Evolutionary conservation across 2,888 invertebrate genomes (phyloP), one percentile per base, ranked within the genome.

Genomic region (Caenorhabditis drosophilae): DNA sequence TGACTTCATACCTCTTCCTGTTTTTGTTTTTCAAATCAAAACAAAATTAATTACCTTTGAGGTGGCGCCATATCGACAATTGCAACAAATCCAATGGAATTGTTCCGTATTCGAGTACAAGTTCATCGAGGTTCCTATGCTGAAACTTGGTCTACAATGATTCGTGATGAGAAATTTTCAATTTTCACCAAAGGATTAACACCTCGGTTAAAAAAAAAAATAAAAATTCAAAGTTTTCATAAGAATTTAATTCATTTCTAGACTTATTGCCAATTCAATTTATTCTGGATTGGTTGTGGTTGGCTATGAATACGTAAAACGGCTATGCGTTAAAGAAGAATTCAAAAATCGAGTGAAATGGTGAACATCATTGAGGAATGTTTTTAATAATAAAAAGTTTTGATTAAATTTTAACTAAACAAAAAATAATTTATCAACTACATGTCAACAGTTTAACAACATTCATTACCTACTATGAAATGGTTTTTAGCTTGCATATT

Each of bases 261-360:
- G 75, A 26, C 47, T 76, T 44, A 66, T 76, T 40, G 66, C 61
- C 40, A 76, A 76, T 38, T 71, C 75, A 34, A 66, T 73, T 31
- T 72, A 73, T 58, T 64, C 68, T 22, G 61, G 76, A 40, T 55
- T 73, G 35, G 70, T 76, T 18, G 67, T 76, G 47, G 71, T 70
- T 35, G 76, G 76, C 42, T 76, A 76, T 45, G 76, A 76, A 45
- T 54, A 63, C 34, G 76, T 75, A 36, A 76, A 76, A 42, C 55
- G 69, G 46, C 46, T 74, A 35, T 73, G 73, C 48, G 72, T 71
- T 2, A 63, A 68, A 35, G 71, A 71, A 22, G 76, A 75, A 49
- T 73, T 73, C 60, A 67, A 72, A 47, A 56, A 75, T 51, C 63
- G 63, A 16, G 55, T 76, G 41, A 67, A 68, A 46, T 76, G 76